phyloP scores from a whole-genome alignment of 2,888 invertebrate genomes.

The Drosophila fulvimacula region DNA sequence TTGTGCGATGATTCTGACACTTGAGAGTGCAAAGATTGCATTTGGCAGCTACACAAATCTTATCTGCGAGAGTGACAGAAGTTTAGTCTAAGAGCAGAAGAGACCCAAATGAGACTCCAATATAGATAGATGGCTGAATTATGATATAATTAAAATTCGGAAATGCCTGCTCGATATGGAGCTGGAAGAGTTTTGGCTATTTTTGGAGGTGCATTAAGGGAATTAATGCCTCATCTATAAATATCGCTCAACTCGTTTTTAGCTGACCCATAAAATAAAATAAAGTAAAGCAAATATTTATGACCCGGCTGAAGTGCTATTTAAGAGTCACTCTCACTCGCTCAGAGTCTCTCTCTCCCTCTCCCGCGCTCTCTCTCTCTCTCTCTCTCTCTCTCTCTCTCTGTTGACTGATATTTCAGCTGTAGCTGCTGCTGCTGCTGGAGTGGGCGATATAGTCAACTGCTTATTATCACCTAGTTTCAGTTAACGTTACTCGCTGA shows the following conservation, averaged over 20 bases:
- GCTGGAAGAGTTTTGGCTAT: constrained; percentile 21
- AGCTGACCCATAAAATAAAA: constrained; percentile 44
- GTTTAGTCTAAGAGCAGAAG: not conserved
- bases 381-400: constrained; percentile 1
- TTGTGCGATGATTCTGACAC: constrained; percentile 16
- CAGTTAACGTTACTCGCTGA: constrained; percentile 65
- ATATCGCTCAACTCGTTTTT: constrained; percentile 35
- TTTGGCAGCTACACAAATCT: constrained; percentile 27
- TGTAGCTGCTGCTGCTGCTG: constrained; percentile 18
- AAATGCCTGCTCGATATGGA: not conserved
- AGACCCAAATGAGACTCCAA: not conserved
- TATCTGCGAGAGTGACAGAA: constrained; percentile 12
- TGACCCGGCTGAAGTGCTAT: constrained; percentile 25
- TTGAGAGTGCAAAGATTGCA: constrained; percentile 28
- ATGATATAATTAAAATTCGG: constrained; percentile 16
- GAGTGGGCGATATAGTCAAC: constrained; percentile 48
- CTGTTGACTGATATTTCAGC: constrained; percentile 23
- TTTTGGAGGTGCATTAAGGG: constrained; percentile 38
- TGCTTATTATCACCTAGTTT: constrained; percentile 64
- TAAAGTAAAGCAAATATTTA: constrained; percentile 38
- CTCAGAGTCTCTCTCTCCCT: not conserved
- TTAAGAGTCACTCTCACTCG: constrained; percentile 13
- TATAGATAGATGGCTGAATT: constrained; percentile 2
- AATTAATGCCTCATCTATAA: constrained; percentile 25
- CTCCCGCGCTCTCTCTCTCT: not conserved